These are phyloP conservation scores for Drosophila multiciliata DNA, from an alignment of 2,888 invertebrate genomes.

Conservation along the genomic window DNA sequence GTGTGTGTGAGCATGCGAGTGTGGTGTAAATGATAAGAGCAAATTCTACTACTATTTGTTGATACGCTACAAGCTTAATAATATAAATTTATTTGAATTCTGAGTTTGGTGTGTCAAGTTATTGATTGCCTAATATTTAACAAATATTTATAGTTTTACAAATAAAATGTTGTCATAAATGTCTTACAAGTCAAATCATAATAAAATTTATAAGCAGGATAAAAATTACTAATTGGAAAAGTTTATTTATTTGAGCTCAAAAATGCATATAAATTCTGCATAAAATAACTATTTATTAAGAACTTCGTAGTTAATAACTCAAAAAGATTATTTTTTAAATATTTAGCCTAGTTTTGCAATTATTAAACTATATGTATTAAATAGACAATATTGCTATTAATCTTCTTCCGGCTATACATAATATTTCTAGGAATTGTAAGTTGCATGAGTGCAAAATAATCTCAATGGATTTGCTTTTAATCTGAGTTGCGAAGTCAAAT, in stretches of 20 bases:
- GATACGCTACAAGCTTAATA: conserved; percentile 12
- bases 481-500: background rate
- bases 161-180: background rate
- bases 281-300: background rate
- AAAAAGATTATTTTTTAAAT: background rate
- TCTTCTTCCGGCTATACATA: background rate
- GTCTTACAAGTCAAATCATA: background rate
- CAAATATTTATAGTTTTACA: background rate
- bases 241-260: background rate
- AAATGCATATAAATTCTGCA: background rate
- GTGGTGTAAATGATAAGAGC: conserved; percentile 14
- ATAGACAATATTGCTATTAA: background rate
- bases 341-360: background rate
- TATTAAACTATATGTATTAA: background rate
- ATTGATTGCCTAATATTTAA: background rate
- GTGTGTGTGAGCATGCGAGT: background rate
- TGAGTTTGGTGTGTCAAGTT: background rate
- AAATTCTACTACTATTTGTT: background rate
- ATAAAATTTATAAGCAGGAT: background rate
- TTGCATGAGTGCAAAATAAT: background rate
- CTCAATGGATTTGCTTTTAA: background rate
- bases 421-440: background rate
- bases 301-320: background rate
- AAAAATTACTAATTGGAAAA: background rate
- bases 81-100: background rate